Base-by-base conservation (phyloP, 2,888 invertebrate genomes). In the Criorhina ranunculi region DNA sequence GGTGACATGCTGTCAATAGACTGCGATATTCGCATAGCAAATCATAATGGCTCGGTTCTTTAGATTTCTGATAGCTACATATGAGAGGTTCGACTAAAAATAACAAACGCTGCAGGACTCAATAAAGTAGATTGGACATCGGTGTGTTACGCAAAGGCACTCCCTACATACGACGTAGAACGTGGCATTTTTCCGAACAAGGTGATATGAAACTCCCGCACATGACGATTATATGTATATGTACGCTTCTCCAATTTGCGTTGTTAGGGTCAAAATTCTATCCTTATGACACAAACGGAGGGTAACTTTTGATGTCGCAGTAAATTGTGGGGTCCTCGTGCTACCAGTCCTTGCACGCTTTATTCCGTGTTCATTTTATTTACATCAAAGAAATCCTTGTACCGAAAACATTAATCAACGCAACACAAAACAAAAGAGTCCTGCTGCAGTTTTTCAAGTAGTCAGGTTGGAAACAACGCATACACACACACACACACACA, bases 361-460 rank as follows among this genome's bases (percentile, higher is more conserved):
- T 9, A n/a, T 17, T 17, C 46, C n/a, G 19, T 12, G 8, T 40
- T 42, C 12, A n/a, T 1, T 69, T 42, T 69, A 42, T 66, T 46
- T 57, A 29, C 64, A 46, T 64, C 64, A 75, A 75, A 66, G 70
- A 66, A 64, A 35, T 51, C 35, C 76, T 49, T 17, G 17, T 44
- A 29, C n/a, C 9, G 12, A 59, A 51, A 49, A 67, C 66, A 59
- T 72, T 66, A 72, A 77, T 72, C 59, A 81, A 77, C 76, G 31
- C 77, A n/a, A 66, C 11, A 2, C n/a, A 24, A 40, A 72, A 82
- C 77, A 82, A 77, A 67, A 31, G 40, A 33, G 42, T 57, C 51
- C 51, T 60, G 37, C 70, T 60, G 82, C 72, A 78, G 78, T 72
- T 40, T 59, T 78, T 66, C 59, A 55, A 82, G 77, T 55, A 37